Conservation (phyloP, 2,888 invertebrate species). For the Theretra japonica region DNA sequence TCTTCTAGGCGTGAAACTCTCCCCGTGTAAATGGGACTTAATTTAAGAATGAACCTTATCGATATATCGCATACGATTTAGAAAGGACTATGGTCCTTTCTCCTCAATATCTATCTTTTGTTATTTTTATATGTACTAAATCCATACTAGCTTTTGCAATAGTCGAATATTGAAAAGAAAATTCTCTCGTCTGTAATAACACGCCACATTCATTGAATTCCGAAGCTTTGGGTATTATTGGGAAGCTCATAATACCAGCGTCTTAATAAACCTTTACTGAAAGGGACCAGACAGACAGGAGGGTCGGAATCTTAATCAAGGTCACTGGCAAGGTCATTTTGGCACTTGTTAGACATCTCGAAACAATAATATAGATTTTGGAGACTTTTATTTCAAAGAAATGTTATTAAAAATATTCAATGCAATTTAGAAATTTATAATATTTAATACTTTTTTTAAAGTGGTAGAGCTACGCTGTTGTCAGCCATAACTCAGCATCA, state of each 20-base stretch:
- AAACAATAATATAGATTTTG: background rate
- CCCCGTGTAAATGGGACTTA: too few species aligned
- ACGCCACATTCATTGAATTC: background rate
- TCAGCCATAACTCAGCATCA: too few species aligned
- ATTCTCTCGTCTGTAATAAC: background rate
- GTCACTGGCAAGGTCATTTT: background rate
- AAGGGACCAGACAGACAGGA: background rate
- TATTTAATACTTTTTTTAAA: too few species aligned
- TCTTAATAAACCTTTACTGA: constrained; percentile 4
- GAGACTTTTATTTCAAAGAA: background rate
- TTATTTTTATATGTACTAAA: background rate
- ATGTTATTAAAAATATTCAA: too few species aligned
- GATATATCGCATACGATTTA: too few species aligned
- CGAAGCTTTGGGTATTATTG: background rate
- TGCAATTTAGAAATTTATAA: too few species aligned
- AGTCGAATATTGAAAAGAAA: background rate
- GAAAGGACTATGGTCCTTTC: too few species aligned
- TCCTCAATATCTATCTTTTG: background rate
- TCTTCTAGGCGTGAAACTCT: too few species aligned
- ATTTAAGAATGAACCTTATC: too few species aligned
- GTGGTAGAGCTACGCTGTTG: too few species aligned
- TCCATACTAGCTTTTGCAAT: background rate
- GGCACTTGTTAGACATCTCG: background rate
- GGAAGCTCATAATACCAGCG: background rate
- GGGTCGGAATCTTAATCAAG: background rate